Conservation (phyloP, 2,113 vertebrate species). For the Oxyruncus cristatus region DNA sequence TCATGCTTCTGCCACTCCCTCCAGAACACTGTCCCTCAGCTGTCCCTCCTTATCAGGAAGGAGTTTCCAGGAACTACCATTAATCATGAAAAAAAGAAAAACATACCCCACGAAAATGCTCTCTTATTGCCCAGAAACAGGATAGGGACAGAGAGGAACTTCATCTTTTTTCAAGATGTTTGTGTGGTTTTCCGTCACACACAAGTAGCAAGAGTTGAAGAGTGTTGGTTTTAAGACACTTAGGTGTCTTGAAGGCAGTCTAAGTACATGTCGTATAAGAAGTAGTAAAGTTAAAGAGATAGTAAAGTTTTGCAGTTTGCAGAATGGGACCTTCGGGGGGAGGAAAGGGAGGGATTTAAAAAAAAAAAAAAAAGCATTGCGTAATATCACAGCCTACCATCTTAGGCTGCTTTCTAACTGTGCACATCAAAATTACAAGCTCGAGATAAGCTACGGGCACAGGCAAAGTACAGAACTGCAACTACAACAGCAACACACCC, state of each 20-base stretch:
- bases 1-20: background rate
- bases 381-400: background rate
- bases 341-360: no score
- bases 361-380: background rate
- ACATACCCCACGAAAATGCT: rapidly evolving
- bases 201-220: rapidly evolving
- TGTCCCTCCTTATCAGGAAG: background rate
- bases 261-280: background rate
- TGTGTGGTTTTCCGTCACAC: background rate
- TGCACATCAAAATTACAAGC: rapidly evolving
- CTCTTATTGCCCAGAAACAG: background rate
- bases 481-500: background rate
- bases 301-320: no score
- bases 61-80: background rate
- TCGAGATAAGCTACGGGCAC: rapidly evolving
- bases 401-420: background rate
- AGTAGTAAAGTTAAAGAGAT: background rate
- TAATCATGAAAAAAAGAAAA: background rate
- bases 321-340: rapidly evolving
- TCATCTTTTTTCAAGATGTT: background rate
- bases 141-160: background rate
- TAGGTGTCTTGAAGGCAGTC: background rate
- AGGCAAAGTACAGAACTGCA: background rate
- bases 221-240: background rate
- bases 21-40: background rate